Evolutionary conservation across 2,797 vertebrate genomes (phyloP).

Genomic region (Acanthurus tractus): DNA sequence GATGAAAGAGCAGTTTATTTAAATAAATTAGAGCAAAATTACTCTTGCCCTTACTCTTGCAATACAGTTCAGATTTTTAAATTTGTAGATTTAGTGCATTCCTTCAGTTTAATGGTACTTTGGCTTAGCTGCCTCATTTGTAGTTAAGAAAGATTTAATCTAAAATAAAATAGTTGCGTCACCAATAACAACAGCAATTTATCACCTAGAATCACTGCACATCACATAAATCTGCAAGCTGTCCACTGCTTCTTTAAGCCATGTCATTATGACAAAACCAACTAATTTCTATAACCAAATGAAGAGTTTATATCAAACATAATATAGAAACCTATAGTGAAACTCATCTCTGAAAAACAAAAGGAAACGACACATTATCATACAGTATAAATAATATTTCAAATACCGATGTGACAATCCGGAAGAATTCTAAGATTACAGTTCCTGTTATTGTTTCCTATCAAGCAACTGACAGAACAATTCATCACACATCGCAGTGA

Average conservation of each 20-base stretch:
- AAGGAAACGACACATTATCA: slow-evolving; percentile 66
- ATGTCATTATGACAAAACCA: slow-evolving; percentile 13
- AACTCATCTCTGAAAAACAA: slow-evolving; percentile 58
- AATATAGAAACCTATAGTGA: slow-evolving; percentile 22
- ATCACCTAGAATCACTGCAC: not conserved
- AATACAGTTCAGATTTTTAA: not conserved
- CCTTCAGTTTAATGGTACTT: not conserved
- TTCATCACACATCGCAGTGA: slow-evolving; percentile 81
- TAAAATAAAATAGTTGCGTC: not conserved
- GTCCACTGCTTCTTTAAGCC: not conserved
- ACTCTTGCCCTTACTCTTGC: not conserved
- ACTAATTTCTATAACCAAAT: slow-evolving; percentile 5
- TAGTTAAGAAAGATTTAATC: not conserved
- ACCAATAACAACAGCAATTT: not conserved
- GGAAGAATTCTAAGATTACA: slow-evolving; percentile 82
- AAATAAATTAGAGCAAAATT: not conserved
- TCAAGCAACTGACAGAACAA: slow-evolving; percentile 78
- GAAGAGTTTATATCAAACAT: slow-evolving; percentile 27
- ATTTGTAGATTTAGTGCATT: not conserved
- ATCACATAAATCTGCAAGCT: not conserved
- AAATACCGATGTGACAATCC: slow-evolving; percentile 76
- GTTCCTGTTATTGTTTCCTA: slow-evolving; percentile 90
- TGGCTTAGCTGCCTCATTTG: not conserved
- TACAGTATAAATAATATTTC: slow-evolving; percentile 78
- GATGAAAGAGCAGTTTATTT: not conserved